Base-by-base conservation (phyloP, 2,888 invertebrate genomes). In the Aelia acuminata region DNA sequence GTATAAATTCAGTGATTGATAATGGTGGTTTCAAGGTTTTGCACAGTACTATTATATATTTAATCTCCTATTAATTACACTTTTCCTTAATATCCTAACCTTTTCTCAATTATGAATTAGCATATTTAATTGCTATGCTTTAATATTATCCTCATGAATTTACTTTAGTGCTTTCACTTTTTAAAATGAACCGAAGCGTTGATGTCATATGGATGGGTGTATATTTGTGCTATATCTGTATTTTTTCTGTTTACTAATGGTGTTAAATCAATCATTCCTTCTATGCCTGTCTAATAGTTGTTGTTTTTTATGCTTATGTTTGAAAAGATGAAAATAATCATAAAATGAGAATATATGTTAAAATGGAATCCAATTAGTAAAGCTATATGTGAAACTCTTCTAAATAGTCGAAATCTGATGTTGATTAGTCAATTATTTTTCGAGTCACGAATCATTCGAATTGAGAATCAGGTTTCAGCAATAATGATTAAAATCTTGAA, bases 201-300 rank as follows among this genome's bases (percentile, higher is more conserved):
- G 26, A 57, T 57, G 63, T 70, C 63, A 70, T 70, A 70, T 70
- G 63, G 35, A 70, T 70, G 63, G 63, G 63, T 70, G 31, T 35
- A 57, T 57, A 13, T 26, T 26, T 26, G 35, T 35, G 4, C 10
- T 18, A 1, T 18, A 20, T 35, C 18, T 35, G 26, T 8, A 57
- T 26, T 7, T 7, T n/a, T 26, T 22, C 49, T 15, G 11, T n/a
- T 53, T 53, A 53, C 8, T n/a, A 18, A 53, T n/a, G 8, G 2
- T n/a, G 18, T 50, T 20, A 15, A 13, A 22, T 20, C 50, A 22
- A 7, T 53, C 10, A 20, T 11, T n/a, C n/a, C 13, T 57, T 26
- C 2, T 57, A 57, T 1, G 18, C 49, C 15, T 49, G 15, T 49
- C 18, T 49, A 49, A 15, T 18, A 18, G 49, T 49, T 49, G 5